These are phyloP conservation scores for Erebia epiphron DNA, from an alignment of 2,888 invertebrate species.

Conservation along the genomic window DNA sequence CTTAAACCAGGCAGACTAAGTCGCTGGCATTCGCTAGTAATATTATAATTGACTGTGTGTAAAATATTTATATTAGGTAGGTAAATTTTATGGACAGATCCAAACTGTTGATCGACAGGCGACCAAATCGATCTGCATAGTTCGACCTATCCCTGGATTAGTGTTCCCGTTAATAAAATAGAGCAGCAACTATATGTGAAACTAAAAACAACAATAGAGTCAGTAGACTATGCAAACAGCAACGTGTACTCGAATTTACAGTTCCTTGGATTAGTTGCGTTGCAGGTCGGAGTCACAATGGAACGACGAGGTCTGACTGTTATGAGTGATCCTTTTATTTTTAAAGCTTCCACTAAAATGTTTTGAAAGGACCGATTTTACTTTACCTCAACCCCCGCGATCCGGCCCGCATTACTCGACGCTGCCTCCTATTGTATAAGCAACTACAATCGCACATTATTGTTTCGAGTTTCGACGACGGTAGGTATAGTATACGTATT, in stretches of 20 bases:
- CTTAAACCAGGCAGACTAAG: too few relatives aligned
- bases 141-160: too few relatives aligned
- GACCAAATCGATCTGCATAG: too few relatives aligned
- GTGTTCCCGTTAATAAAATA: not conserved
- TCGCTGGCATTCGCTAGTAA: too few relatives aligned
- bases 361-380: constrained; percentile 82
- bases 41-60: too few relatives aligned
- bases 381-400: constrained; percentile 64
- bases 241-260: constrained; percentile 4
- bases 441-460: constrained; percentile 79
- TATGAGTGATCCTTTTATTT: constrained; percentile 64
- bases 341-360: constrained; percentile 73
- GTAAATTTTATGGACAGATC: too few relatives aligned
- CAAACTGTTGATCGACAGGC: too few relatives aligned
- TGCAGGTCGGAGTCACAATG: constrained; percentile 8
- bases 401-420: constrained; percentile 64
- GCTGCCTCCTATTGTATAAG: constrained; percentile 68
- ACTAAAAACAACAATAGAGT: not conserved
- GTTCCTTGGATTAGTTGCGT: constrained; percentile 11
- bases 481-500: constrained; percentile 56
- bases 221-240: not conserved
- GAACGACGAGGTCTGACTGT: constrained; percentile 34
- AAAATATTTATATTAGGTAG: too few relatives aligned
- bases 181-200: not conserved
- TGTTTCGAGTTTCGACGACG: constrained; percentile 76